These are phyloP conservation scores for Craterocephalus amniculus DNA, from an alignment of 2,797 vertebrate species.

Conservation along the genomic window DNA sequence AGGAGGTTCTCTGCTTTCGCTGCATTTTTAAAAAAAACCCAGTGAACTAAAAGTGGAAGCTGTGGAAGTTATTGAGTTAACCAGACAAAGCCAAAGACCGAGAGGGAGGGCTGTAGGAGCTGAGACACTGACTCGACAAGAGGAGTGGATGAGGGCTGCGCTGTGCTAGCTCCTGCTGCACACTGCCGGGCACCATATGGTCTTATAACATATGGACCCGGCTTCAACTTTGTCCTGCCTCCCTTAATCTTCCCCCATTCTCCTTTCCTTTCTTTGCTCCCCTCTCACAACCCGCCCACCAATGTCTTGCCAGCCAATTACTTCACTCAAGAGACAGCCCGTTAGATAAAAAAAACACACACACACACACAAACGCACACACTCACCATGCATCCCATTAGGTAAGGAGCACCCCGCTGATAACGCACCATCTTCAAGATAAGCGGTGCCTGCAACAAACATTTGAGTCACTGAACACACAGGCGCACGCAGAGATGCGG, in stretches of 20 bases:
- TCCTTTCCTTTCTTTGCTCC: not conserved
- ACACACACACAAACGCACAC: conserved; percentile 21
- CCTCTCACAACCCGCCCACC: not conserved
- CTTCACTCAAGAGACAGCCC: conserved; percentile 64
- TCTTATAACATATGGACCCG: conserved; percentile 67
- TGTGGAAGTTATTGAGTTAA: conserved; percentile 76
- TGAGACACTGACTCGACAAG: conserved; percentile 50
- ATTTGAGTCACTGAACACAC: conserved; percentile 25
- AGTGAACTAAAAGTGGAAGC: conserved; percentile 52
- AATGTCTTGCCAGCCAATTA: conserved; percentile 61
- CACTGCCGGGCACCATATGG: conserved; percentile 74
- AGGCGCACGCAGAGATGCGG: conserved; percentile 43
- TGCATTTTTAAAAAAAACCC: not conserved
- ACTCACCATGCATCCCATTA: conserved; percentile 61
- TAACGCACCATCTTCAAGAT: conserved; percentile 48
- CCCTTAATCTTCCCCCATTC: conserved; percentile 33
- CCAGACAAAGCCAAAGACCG: conserved; percentile 56
- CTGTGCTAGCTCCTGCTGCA: conserved; percentile 52
- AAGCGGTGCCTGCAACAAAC: conserved; percentile 49
- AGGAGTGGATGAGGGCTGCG: conserved; percentile 53
- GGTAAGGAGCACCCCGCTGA: conserved; percentile 60
- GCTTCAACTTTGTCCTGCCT: conserved; percentile 49
- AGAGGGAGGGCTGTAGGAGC: conserved; percentile 47
- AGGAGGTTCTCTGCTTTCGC: conserved; percentile 20
- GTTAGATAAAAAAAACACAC: conserved; percentile 59